Evolutionary conservation across 2,797 vertebrate species (phyloP), one percentile per base, ranked within the genome.

Genomic region (Varecia variegata): DNA sequence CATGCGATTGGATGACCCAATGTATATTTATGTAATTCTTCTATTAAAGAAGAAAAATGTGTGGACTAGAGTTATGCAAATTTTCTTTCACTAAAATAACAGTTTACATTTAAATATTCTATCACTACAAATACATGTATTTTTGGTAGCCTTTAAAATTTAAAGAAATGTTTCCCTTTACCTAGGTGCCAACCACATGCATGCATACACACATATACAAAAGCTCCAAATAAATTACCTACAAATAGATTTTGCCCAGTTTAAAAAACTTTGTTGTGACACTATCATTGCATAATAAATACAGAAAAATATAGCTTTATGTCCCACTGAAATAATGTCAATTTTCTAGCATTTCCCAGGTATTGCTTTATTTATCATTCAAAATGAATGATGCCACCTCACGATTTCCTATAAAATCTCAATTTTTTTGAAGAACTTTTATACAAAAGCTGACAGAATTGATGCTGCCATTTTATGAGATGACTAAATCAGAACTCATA

Each of bases 381-480:
- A 97, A 45, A 90, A 85, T 86, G 68, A 94, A 89, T 88, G 80
- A 83, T 92, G n/a, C 1, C 11, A 60, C 45, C 5, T 92, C 54
- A 38, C 4, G 0, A 68, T 47, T 52, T 89, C 43, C 40, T 65
- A 83, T 93, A 89, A 95, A 94, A 95, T 58, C n/a, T 86, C n/a
- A 88, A 68, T 94, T 92, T 86, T 90, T 88, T 52, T 94, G 83
- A 93, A 43, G 17, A 89, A 86, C 1, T 83, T 88, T 91, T 91
- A 79, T 67, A 80, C 43, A 86, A 97, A 73, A 80, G 32, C 17
- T 89, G 79, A 93, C 58, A 74, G 38, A 87, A 91, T 77, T 65
- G 68, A 93, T 94, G 35, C 9, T 87, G 14, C 32, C 2, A 17
- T 68, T 85, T 91, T 83, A 86, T 79, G 83, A 30, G n/a, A 86